These are phyloP conservation scores for Chascanopsetta lugubris DNA, from an alignment of 2,113 vertebrate genomes.

Conservation along the genomic window DNA sequence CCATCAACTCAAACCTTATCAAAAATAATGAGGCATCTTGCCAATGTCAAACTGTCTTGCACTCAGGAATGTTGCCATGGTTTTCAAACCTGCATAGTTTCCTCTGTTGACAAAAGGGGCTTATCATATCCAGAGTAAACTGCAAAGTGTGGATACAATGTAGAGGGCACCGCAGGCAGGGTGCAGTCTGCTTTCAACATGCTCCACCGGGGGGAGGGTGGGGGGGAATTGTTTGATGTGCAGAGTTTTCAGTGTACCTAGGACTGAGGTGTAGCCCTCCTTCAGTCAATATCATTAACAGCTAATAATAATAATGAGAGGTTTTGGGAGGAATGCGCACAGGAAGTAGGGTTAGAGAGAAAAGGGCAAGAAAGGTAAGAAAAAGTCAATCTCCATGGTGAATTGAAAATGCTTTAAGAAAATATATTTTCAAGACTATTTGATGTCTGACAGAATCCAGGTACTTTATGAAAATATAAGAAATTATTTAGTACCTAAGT, in stretches of 20 bases:
- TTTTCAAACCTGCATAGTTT: constrained; percentile 8
- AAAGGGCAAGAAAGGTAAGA: not conserved
- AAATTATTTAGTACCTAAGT: no score
- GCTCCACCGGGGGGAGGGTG: constrained; percentile 21
- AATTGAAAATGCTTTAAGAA: not conserved
- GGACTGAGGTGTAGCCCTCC: constrained; percentile 40
- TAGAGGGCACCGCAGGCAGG: constrained; percentile 54
- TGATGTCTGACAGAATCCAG: not conserved
- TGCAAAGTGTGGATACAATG: constrained; percentile 24
- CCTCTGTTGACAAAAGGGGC: constrained; percentile 42
- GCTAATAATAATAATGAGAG: constrained; percentile 32
- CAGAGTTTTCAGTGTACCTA: constrained; percentile 29
- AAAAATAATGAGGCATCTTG: not conserved
- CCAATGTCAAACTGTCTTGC: not conserved
- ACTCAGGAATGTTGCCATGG: constrained; percentile 12
- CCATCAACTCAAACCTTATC: not conserved
- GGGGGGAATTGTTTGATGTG: constrained; percentile 52
- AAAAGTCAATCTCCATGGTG: not conserved
- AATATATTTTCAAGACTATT: not conserved
- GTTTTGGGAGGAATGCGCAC: constrained; percentile 14
- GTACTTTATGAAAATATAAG: no score
- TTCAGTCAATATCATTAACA: constrained; percentile 57
- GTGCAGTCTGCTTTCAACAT: constrained; percentile 36
- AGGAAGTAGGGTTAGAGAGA: not conserved
- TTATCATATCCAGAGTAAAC: constrained; percentile 51